Evolutionary conservation across 2,888 invertebrate species (phyloP), one percentile per base, ranked within the genome.

Genomic region (Caenorhabditis doughertyi): DNA sequence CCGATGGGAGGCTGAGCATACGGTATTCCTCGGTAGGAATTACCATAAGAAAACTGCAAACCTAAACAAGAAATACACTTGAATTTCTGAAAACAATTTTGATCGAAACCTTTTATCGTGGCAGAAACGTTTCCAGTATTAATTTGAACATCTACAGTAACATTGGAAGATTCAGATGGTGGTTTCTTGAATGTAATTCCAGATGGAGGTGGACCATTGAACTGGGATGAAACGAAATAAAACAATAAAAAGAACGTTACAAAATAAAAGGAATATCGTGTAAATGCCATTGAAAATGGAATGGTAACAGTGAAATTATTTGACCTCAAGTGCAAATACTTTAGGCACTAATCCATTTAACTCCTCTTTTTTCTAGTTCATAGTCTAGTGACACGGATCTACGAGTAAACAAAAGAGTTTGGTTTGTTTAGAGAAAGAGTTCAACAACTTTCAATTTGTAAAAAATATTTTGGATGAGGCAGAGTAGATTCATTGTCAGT

Each of bases 321-420:
- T 18, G 23, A n/a, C n/a, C n/a, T 23, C 21, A 35, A 60, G 60
- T 60, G 60, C 60, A 60, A 60, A 60, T 21, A 60, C 21, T 60
- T 35, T 35, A 32, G 55, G 35, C n/a, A n/a, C n/a, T 60, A 60
- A 58, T 35, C 58, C 58, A 58, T 29, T 35, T 11, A 29, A 27
- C 27, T 56, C 56, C 5, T 25, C 11, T 39, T 18, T 21, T 16
- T 44, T 16, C 44, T 44, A 44, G 44, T 44, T 16, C n/a, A n/a
- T 7, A 44, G 44, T 27, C 42, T 62, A 25, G 23, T 62, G 62
- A 23, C 62, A 47, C 62, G 23, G 62, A 62, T 62, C 62, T 62
- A 44, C 27, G 47, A 35, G 58, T 58, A 44, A 44, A 44, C 44
- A 5, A 16, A 44, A 44, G 0, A 16, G 16, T 44, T 44, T 16